Evolutionary conservation across 2,888 invertebrate genomes (phyloP), one percentile per base, ranked within the genome.

Genomic region (Protula sp.): DNA sequence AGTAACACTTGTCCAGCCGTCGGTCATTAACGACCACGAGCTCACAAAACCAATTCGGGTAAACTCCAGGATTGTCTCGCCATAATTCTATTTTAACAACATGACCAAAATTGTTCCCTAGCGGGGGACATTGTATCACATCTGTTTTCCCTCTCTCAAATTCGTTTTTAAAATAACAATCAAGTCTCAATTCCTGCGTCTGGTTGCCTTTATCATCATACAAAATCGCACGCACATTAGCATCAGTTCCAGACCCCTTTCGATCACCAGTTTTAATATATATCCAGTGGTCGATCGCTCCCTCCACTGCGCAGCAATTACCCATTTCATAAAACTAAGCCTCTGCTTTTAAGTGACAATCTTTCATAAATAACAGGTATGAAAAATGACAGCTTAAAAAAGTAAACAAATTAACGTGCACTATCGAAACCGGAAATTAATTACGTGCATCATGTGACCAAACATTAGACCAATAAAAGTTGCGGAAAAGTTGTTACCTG

Each of bases 251-350:
- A 0, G 82, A 75, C 24, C 74, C 71, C 61, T 75, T 76, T 30
- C 74, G 72, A 66, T 83, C 82, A 0, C 83, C 82, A 0, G 83
- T 83, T 47, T 74, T 74, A 3, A 83, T 81, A 60, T 77, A 77
- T 3, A 82, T 71, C 63, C 69, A 67, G 59, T 70, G 66, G 56
- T 70, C 66, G 5, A 70, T 61, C 9, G 68, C 69, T 24, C 69
- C 69, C 47, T 70, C 61, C 30, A 70, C 69, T 22, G 59, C 45
- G 54, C 70, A 70, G 19, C 66, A 68, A 54, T 67, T 69, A 5
- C 70, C 70, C 70, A 70, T 70, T 3, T 19, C n/a, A n/a, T n/a
- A n/a, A n/a, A n/a, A n/a, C n/a, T 65, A n/a, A n/a, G n/a, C n/a
- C n/a, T n/a, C n/a, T n/a, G n/a, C n/a, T n/a, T n/a, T n/a, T n/a